Evolutionary conservation across 2,113 vertebrate genomes (phyloP), one percentile per base, ranked within the genome.

Genomic region (Ranitomeya variabilis): DNA sequence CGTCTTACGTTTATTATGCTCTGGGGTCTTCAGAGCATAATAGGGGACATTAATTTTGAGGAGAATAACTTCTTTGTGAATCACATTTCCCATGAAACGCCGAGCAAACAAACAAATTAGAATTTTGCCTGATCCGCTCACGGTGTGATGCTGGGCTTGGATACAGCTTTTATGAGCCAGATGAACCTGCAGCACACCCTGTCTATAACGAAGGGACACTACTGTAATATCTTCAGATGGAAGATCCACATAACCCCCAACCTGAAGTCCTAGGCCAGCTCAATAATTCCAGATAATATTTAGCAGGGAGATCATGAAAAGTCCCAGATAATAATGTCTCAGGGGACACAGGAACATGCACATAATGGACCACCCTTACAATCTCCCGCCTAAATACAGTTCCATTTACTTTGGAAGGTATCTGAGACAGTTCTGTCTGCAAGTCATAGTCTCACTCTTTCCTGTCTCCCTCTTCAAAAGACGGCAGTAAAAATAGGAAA

Each of bases 391-490:
- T 64, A 62, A 26, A 51, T 26, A 12, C 26, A 26, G 57, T 78
- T 51, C 19, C 74, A 66, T 78, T 86, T 64, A 64, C 31, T 66
- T 87, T 67, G 76, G 85, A 87, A 87, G 77, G 52, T 69, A 80
- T 80, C 14, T 69, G 8, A 71, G 77, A 87, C 85, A 55, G 76
- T 69, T 52, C 19, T 64, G 86, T 67, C 62, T 87, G 45, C 15
- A 74, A 82, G 31, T 82, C 37, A 60, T 76, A n/a, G 51, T 83
- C 57, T 77, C 71, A 37, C 57, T 83, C 83, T 74, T 52, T 8
- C 14, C 31, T 88, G 87, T 89, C 80, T 83, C 59, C 26, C n/a
- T 16, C 71, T 76, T 78, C 74, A 79, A 86, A 86, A 51, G 59
- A 21, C 77, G 64, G 60, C 64, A 26, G 16, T 55, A 85, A 79